Conservation (phyloP, 2,888 invertebrate genomes). For the Mythimna lalbum region DNA sequence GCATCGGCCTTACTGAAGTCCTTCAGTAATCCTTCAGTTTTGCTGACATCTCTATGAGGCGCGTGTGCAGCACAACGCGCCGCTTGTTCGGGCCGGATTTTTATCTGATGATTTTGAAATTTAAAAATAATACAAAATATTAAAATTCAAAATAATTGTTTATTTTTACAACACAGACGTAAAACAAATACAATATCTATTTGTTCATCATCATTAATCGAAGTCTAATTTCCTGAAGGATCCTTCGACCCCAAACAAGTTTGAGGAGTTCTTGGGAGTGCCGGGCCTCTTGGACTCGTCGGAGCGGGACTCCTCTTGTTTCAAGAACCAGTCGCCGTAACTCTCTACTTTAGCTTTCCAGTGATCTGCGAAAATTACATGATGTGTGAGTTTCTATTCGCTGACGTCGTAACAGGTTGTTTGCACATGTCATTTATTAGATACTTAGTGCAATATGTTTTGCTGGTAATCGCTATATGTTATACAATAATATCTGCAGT, state of each 20-base stretch:
- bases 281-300: constrained; percentile 89
- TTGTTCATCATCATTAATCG: constrained; percentile 73
- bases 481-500: constrained; percentile 10
- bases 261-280: constrained; percentile 75
- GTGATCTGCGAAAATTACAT: constrained; percentile 68
- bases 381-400: constrained; percentile 70
- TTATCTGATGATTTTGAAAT: neutral
- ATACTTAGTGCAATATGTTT: constrained; percentile 13
- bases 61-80: too few species aligned
- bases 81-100: too few species aligned
- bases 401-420: constrained; percentile 5
- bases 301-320: constrained; percentile 78
- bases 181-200: constrained; percentile 25
- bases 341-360: constrained; percentile 81
- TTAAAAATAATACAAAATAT: constrained; percentile 1
- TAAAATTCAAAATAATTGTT: constrained; percentile 4
- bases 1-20: too few species aligned
- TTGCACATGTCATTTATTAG: constrained; percentile 10
- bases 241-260: constrained; percentile 79
- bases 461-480: constrained; percentile 9
- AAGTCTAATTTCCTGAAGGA: constrained; percentile 88
- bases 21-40: too few species aligned
- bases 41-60: too few species aligned
- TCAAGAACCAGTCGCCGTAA: constrained; percentile 71
- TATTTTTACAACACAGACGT: constrained; percentile 25